phyloP scores from a whole-genome alignment of 2,113 vertebrate genomes.

The Sitta europaea region DNA sequence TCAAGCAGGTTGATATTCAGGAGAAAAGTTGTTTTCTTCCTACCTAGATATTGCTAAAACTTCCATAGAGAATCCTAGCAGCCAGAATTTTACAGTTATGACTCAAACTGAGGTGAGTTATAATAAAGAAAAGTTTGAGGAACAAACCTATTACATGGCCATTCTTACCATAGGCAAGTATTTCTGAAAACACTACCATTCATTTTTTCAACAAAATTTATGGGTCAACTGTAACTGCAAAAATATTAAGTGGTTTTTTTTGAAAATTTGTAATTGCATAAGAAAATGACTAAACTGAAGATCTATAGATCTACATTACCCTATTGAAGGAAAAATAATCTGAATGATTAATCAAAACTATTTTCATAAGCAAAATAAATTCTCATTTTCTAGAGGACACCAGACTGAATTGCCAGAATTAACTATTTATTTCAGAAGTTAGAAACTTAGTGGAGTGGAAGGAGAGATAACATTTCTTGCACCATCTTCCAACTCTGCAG shows the following conservation, averaged over 20 bases:
- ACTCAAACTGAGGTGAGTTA: background rate
- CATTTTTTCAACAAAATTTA: background rate
- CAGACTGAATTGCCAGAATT: background rate
- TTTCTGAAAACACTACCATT: background rate
- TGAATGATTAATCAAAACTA: background rate
- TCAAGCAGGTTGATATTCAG: background rate
- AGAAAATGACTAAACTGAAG: background rate
- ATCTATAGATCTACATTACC: background rate
- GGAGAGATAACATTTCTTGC: background rate
- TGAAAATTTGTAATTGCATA: background rate
- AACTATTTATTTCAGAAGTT: background rate
- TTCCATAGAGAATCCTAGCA: background rate
- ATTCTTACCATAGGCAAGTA: background rate
- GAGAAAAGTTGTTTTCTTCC: background rate
- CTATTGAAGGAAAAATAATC: background rate
- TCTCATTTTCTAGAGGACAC: background rate
- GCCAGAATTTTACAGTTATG: background rate
- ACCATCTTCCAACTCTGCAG: background rate
- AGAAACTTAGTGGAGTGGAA: background rate
- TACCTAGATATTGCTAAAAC: background rate
- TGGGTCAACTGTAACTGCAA: background rate
- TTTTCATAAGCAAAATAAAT: background rate
- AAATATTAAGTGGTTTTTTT: background rate
- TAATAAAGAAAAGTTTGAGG: background rate
- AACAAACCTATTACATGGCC: background rate